Conservation (phyloP, 2,113 vertebrate genomes). For the Setophaga kirtlandii region DNA sequence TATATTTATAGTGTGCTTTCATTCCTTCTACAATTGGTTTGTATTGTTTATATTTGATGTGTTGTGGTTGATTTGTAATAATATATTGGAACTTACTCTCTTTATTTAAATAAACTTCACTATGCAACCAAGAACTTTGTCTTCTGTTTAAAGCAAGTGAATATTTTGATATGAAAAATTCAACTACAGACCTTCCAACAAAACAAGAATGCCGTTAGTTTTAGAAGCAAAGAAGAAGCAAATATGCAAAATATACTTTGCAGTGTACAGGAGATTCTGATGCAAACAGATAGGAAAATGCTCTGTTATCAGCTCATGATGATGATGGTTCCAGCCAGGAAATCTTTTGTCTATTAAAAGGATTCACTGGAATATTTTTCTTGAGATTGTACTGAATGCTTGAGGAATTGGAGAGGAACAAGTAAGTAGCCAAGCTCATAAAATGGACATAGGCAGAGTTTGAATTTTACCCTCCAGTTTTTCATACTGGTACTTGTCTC, state of each 20-base stretch:
- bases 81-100: constrained; percentile 51
- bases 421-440: background rate
- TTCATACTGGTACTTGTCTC: background rate
- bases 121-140: constrained; percentile 60
- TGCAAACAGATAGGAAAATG: background rate
- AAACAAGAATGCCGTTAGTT: background rate
- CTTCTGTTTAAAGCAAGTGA: background rate
- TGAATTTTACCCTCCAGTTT: background rate
- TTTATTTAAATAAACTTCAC: constrained; percentile 79
- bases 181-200: background rate
- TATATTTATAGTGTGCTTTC: constrained; percentile 49
- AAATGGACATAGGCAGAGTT: background rate
- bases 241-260: background rate
- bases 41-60: constrained; percentile 69
- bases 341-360: background rate
- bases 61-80: constrained; percentile 70
- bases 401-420: background rate
- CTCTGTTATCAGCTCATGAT: background rate
- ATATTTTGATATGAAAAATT: background rate
- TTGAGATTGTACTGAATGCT: background rate
- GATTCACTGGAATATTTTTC: background rate
- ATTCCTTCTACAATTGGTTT: constrained; percentile 42
- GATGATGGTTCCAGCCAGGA: background rate
- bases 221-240: background rate
- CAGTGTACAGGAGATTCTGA: background rate